Evolutionary conservation across 2,797 vertebrate species (phyloP).

Genomic region (Syngnathus acus): DNA sequence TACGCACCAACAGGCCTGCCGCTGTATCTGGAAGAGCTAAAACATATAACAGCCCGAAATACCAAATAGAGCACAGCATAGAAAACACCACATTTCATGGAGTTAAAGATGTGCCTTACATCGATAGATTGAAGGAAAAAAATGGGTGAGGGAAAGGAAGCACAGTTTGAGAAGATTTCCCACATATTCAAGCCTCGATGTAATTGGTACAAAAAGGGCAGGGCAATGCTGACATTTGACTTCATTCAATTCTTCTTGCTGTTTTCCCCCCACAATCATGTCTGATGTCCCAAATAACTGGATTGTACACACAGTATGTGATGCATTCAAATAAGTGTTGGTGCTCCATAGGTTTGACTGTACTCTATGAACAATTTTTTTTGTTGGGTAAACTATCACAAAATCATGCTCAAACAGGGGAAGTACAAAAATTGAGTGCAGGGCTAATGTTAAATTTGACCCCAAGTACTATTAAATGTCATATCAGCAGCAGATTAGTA

Average conservation of each 20-base stretch:
- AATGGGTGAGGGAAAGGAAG: slow-evolving; percentile 2
- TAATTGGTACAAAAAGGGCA: slow-evolving; percentile 12
- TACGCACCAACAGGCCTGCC: slow-evolving; percentile 90
- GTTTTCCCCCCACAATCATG: not conserved
- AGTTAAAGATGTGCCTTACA: slow-evolving; percentile 25
- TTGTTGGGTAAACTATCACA: not conserved
- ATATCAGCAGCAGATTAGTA: not conserved
- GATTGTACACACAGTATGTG: not conserved
- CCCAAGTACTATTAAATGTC: not conserved
- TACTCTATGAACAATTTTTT: not conserved
- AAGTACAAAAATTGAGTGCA: not conserved
- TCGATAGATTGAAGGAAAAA: not conserved
- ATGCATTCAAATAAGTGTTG: not conserved
- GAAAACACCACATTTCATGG: slow-evolving; percentile 30
- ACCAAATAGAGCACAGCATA: slow-evolving; percentile 81
- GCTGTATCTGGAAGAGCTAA: slow-evolving; percentile 97
- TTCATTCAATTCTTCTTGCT: not conserved
- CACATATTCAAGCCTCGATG: not conserved
- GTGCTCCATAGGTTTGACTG: not conserved
- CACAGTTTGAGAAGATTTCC: slow-evolving; percentile 15
- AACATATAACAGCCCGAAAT: slow-evolving; percentile 74
- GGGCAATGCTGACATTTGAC: slow-evolving; percentile 13
- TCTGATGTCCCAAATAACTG: not conserved
- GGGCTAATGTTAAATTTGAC: not conserved
- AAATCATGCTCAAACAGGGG: not conserved